Evolutionary conservation across 2,797 vertebrate genomes (phyloP).

Genomic region (Naso thynnoides): DNA sequence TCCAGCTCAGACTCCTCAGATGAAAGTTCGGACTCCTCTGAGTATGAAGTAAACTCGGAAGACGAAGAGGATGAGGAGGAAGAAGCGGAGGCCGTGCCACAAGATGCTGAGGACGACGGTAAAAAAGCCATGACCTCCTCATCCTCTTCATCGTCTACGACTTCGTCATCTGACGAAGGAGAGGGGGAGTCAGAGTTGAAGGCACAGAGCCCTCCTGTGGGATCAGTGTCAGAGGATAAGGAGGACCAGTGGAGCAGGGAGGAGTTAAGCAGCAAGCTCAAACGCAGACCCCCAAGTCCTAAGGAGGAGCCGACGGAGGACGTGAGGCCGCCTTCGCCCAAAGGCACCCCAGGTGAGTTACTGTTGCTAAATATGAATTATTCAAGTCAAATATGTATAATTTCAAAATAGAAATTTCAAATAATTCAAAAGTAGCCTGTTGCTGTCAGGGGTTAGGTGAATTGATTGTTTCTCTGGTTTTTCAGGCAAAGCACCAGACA

Average conservation of each 20-base stretch:
- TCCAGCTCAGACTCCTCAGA: slow-evolving; percentile 86
- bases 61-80: slow-evolving; percentile 88
- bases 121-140: slow-evolving; percentile 75
- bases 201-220: slow-evolving; percentile 60
- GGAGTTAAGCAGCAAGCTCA: slow-evolving; percentile 62
- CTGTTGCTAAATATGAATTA: neutral
- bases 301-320: slow-evolving; percentile 67
- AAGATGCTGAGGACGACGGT: slow-evolving; percentile 60
- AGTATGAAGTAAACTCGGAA: slow-evolving; percentile 92
- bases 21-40: slow-evolving; percentile 89
- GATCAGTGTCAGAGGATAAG: slow-evolving; percentile 58
- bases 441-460: neutral
- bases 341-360: slow-evolving; percentile 81
- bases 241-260: slow-evolving; percentile 59
- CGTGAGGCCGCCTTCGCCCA: slow-evolving; percentile 79
- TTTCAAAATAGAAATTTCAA: no score
- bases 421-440: no score
- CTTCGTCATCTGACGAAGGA: slow-evolving; percentile 80
- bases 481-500: slow-evolving; percentile 72
- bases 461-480: slow-evolving; percentile 18
- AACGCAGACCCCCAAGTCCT: slow-evolving; percentile 70
- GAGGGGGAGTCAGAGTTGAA: slow-evolving; percentile 58
- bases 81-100: slow-evolving; percentile 71
- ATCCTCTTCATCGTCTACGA: slow-evolving; percentile 73
- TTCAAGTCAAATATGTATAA: neutral